Base-by-base conservation (phyloP, 2,888 invertebrate species). In the Drosophila subsilvestris region DNA sequence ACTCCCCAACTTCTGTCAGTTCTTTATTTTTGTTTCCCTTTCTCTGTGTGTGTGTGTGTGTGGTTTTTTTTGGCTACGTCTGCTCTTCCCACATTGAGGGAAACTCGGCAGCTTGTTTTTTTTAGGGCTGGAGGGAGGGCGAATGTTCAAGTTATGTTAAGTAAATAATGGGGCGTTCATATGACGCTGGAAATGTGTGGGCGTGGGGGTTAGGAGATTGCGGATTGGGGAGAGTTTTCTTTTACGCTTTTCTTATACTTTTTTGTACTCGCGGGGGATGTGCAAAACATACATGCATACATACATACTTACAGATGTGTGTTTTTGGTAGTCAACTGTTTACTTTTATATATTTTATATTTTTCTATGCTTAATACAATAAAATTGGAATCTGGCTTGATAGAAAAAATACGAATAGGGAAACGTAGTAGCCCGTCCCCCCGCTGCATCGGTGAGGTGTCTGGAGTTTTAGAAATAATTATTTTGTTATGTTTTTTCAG, bases 91-190 rank as follows among this genome's bases (percentile, higher is more conserved):
- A 44, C 69, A 42, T 54, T 53, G 42, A 48, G 53, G 47, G 48
- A 37, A 20, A 14, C 45, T 44, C 18, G 29, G 56, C 7, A 37
- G 18, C 29, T 20, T 58, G 42, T 66, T 63, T 45, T 58, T 32
- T 51, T 45, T 42, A 25, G 20, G 69, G 37, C 25, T 48, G 14
- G 37, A 47, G 50, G 14, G 37, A 67, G 67, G 75, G 78, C 74
- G 74, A 78, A 79, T 87, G 83, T 88, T 87, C 87, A 88, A 88
- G 85, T 85, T 85, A 81, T 83, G 86, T 88, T 87, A 87, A 88
- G 88, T 87, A 87, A 87, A 87, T 87, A 87, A 87, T 88, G 88
- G 86, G 84, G 88, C 86, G 88, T 86, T 86, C 83, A 84, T 84
- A 85, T 86, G 83, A 84, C 78, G 76, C 74, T 74, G 74, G 65